Base-by-base conservation (phyloP, 1,140 invertebrate genomes). In the Acyrthosiphon pisum region DNA sequence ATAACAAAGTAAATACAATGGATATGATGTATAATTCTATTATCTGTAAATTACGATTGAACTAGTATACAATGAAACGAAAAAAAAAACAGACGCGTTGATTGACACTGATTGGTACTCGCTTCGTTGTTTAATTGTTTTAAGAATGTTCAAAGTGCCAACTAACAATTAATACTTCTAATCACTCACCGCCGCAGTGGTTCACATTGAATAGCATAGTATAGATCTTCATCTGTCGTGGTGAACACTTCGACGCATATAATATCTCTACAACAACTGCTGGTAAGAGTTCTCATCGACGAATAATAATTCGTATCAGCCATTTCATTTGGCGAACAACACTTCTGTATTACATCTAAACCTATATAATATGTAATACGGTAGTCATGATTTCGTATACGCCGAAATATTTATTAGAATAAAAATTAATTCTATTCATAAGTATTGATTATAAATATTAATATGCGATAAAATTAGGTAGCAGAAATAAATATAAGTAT, bases 81-180 rank as follows among this genome's bases (percentile, higher is more conserved):
- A 22, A 9, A 89, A 22, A 53, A 88, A 53, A 89, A 35, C 46
- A 26, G 23, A 11, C n/a, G 6, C n/a, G 18, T 89, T 89, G 87
- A 89, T 89, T 89, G 87, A 89, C 87, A 53, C n/a, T 53, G 87
- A 89, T 89, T 87, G 46, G 30, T 88, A 88, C 18, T 50, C 44
- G 2, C 18, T 88, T 46, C 18, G 86, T 35, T 88, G 30, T 87
- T 87, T 87, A 87, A 87, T 87, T 87, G 41, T 87, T 46, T 26
- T 84, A 44, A 41, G 35, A 84, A 41, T 41, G 22, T 84, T 41
- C 83, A 84, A 30, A 84, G 35, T 26, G n/a, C n/a, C 35, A 87
- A 87, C 83, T 87, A 87, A 87, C 44, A 87, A 87, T 87, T 87
- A 87, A 46, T 87, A 48, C 44, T 87, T 26, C 44, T 48, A 87